Evolutionary conservation across 2,888 invertebrate genomes (phyloP), one percentile per base, ranked within the genome.

Genomic region (Cataglyphis rosenhaueri): DNA sequence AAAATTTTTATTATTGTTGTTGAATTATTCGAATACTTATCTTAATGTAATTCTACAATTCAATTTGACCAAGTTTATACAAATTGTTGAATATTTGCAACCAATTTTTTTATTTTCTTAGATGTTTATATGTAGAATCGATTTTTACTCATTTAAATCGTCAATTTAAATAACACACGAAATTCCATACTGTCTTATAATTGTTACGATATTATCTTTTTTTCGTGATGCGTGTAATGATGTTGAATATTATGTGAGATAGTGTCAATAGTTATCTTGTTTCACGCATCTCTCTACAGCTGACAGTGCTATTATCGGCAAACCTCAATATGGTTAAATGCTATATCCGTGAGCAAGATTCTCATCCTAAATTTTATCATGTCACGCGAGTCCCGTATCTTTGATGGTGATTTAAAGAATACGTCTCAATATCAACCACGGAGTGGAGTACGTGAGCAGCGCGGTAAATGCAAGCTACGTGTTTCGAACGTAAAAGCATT

Each of bases 221-320:
- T 35, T 12, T 59, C 18, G 18, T 9, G 18, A 35, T 10, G 35
- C 35, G n/a, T 29, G 25, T 73, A 73, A 79, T 25, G 21, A 9
- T 25, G 32, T 41, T 61, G 59, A 35, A 79, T 18, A 44, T 55
- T 18, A 18, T 75, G 21, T 29, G 18, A n/a, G 18, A 25, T 35
- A 25, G 25, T 10, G 32, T 48, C 44, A 32, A 79, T 71, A 59
- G 12, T 41, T 6, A 78, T 78, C 44, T 78, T 25, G 6, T 38
- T 18, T 41, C 41, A 73, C 70, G 32, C 44, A 62, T 32, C 32
- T 62, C 21, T 64, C 61, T 25, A 32, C 66, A 62, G 52, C 74
- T 81, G 74, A 81, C 81, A 59, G 65, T 44, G 68, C 82, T 65
- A 61, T 85, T 85, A 85, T 85, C 85, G 82, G 29, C 44, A 71